Percentiles rank a stretch among this genome's conserved stretches.
phyloP scores from a whole-genome alignment of 2,888 invertebrate genomes.

The Caenorhabditis zanzibari region DNA sequence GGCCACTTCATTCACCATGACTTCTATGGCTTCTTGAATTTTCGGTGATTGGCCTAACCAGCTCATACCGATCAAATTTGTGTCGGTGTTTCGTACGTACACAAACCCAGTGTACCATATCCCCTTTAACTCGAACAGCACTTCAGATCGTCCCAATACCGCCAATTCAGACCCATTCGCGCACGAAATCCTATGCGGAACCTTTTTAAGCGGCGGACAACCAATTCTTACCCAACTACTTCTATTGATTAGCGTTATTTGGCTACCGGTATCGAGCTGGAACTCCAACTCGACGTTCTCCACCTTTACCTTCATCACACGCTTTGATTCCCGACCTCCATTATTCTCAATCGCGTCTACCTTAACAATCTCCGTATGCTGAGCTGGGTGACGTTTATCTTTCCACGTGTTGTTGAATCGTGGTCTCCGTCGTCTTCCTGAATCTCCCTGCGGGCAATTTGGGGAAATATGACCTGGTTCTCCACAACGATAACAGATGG shows the following conservation, averaged over 20 bases:
- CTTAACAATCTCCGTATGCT: too few species aligned
- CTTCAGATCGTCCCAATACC: conserved; percentile 1
- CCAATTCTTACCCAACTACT: conserved; percentile 31
- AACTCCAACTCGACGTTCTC: background rate
- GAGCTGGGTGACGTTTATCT: too few species aligned
- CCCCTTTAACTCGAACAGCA: background rate
- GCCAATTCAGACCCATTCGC: conserved; percentile 19
- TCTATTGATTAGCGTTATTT: conserved; percentile 23
- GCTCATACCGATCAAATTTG: conserved; percentile 19
- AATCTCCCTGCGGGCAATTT: too few species aligned
- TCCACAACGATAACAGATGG: too few species aligned
- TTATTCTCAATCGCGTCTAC: background rate
- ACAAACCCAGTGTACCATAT: background rate
- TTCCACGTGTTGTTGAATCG: too few species aligned
- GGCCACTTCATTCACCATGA: background rate
- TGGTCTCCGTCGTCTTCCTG: too few species aligned
- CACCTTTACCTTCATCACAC: background rate
- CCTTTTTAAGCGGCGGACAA: background rate
- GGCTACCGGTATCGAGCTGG: background rate
- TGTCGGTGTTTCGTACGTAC: background rate
- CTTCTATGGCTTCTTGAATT: background rate
- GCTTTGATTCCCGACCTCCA: background rate
- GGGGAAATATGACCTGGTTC: too few species aligned
- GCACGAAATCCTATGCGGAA: background rate
- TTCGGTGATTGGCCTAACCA: conserved; percentile 7